Percentiles rank a stretch among this genome's conserved stretches.
phyloP scores from a whole-genome alignment of 2,113 vertebrate species.

The Excalfactoria chinensis region DNA sequence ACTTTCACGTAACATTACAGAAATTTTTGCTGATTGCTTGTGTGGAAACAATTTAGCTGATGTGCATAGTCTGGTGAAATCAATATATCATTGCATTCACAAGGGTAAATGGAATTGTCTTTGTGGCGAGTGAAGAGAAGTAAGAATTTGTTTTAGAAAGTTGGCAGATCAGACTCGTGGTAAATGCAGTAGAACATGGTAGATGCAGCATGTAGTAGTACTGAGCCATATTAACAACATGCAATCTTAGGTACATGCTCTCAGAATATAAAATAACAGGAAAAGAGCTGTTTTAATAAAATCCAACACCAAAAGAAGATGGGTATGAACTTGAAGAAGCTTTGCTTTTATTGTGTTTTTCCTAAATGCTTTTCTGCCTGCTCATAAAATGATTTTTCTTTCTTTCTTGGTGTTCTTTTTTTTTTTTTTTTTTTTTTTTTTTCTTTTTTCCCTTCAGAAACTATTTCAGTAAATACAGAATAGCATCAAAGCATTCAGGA shows the following conservation, averaged over 20 bases:
- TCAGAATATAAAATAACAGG: neutral
- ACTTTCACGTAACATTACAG: neutral
- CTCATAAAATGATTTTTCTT: neutral
- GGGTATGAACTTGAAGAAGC: neutral
- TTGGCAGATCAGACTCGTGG: neutral
- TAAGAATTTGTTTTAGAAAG: neutral
- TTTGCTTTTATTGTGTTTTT: neutral
- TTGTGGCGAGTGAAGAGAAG: neutral
- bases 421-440: neutral
- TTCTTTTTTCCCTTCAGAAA: neutral
- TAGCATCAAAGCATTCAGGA: neutral
- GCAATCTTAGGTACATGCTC: neutral
- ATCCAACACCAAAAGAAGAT: neutral
- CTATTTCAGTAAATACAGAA: neutral
- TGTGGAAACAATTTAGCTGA: neutral
- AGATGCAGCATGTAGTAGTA: neutral
- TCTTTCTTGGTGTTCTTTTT: neutral
- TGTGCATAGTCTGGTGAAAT: neutral
- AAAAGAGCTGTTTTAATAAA: neutral
- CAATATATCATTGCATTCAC: neutral
- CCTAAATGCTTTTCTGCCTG: slow-evolving; percentile 20
- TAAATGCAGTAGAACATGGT: neutral
- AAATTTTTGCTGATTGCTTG: neutral
- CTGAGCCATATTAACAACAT: neutral
- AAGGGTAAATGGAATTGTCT: neutral